Conservation (phyloP, 2,797 vertebrate genomes). For the Gila robusta region DNA sequence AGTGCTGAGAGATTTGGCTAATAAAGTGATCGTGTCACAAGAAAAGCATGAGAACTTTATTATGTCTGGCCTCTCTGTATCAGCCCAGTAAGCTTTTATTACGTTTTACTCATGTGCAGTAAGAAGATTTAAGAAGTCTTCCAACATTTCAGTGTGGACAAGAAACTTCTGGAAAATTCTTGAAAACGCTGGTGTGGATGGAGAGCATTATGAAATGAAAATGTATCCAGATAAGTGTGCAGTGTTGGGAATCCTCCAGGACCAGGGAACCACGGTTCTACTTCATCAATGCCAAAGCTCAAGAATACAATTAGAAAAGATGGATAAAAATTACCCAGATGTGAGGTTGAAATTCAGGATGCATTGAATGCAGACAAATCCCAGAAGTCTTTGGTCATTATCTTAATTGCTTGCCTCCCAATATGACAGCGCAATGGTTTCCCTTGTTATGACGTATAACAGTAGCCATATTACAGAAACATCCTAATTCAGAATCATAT, state of each 20-base stretch:
- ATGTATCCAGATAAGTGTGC: neutral
- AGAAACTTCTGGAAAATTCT: neutral
- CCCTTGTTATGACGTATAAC: neutral
- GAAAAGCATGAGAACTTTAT: neutral
- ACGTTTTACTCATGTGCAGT: too few species aligned
- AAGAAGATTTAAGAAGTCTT: too few species aligned
- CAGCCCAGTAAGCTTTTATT: too few species aligned
- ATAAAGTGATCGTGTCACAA: neutral
- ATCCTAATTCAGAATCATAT: neutral
- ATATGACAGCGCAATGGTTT: neutral
- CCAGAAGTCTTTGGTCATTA: neutral
- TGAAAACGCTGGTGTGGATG: neutral
- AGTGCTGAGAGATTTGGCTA: too few species aligned
- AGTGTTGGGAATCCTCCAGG: neutral
- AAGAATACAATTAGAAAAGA: neutral
- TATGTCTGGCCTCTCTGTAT: neutral
- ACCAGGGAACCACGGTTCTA: neutral
- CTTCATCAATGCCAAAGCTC: neutral
- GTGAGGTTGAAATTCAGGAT: neutral
- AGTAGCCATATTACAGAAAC: neutral
- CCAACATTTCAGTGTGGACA: too few species aligned
- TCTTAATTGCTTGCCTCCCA: neutral
- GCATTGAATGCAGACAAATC: neutral
- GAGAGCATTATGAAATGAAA: neutral
- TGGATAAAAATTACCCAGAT: neutral